Base-by-base conservation (phyloP, 2,888 invertebrate species). In the Drosophila diplacantha region DNA sequence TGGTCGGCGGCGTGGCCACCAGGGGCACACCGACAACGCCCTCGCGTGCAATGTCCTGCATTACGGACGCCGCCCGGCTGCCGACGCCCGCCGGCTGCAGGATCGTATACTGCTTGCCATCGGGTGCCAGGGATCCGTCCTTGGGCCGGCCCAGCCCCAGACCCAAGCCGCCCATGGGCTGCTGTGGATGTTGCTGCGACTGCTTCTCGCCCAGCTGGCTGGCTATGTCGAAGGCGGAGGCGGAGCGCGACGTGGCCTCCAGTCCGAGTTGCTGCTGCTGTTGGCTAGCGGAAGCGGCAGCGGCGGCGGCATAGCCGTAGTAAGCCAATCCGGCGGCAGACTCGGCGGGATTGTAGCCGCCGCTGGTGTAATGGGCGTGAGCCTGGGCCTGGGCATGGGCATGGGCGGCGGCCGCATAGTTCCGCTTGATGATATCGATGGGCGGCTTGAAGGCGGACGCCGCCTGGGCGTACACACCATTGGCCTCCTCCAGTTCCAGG, bases 41-140 rank as follows among this genome's bases (percentile, higher is more conserved):
- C 77, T 93, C 93, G 41, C 93, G 89, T 52, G 92, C 91, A 57
- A 91, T 93, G 86, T 95, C 95, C 86, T 95, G 95, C 85, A 95
- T 90, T 22, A 93, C 95, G 37, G 93, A 93, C 47, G 95, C 95
- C 0, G 95, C 95, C 50, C 95, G 91, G 22, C 95, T 95, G 5
- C 94, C 94, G 0, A 92, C 91, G 31, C 93, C 93, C 12, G 95
- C 95, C 1, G 95, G 95, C 88, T 96, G 95, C 69, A 96, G 90
- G 74, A 95, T 95, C 65, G 95, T 96, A 86, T 95, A 96, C 87
- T 95, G 95, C 89, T 96, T 96, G 65, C 92, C 92, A 66, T 86
- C 87, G 38, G 44, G 44, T 1, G 29, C 44, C 44, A 44, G 29
- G 14, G 44, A 29, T 63, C 65, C 60, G 43, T 47, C 75, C 47